phyloP scores from a whole-genome alignment of 2,888 invertebrate species.

The Lepeophtheirus nordmannii region DNA sequence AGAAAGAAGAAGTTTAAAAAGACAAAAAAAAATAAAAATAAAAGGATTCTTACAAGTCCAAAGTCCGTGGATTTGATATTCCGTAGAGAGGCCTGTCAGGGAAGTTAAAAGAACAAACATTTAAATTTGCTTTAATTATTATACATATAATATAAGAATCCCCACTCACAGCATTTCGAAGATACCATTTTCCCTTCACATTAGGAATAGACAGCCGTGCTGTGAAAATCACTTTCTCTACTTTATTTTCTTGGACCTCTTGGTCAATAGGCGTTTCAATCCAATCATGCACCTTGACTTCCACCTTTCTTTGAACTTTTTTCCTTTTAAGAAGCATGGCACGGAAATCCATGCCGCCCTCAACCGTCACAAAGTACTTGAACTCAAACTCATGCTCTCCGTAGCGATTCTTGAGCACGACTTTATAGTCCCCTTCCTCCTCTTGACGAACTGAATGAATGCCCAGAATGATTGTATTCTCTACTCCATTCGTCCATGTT shows the following conservation, averaged over 20 bases:
- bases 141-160: no score
- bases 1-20: no score
- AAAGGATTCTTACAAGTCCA: neutral
- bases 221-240: constrained; percentile 5
- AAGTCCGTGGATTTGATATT: neutral
- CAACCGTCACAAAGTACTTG: constrained; percentile 24
- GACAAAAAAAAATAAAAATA: no score
- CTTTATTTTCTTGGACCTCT: constrained; percentile 20
- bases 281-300: constrained; percentile 17
- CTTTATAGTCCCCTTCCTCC: constrained; percentile 23
- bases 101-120: neutral
- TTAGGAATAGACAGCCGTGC: constrained; percentile 16
- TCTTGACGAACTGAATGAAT: constrained; percentile 14
- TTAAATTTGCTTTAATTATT: neutral
- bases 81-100: neutral
- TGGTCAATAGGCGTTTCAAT: constrained; percentile 20
- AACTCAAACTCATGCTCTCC: constrained; percentile 23
- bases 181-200: constrained; percentile 23
- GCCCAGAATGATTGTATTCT: constrained; percentile 20
- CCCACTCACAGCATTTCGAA: constrained; percentile 12
- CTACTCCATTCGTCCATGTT: constrained; percentile 21
- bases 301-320: constrained; percentile 9
- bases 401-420: constrained; percentile 15
- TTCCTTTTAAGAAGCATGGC: constrained; percentile 24
- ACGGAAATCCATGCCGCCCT: constrained; percentile 25